A percentile compares a stretch with the other conserved stretches of the same genome.
Evolutionary conservation across 2,888 invertebrate species (phyloP).

Genomic region (Neelides folsomi): DNA sequence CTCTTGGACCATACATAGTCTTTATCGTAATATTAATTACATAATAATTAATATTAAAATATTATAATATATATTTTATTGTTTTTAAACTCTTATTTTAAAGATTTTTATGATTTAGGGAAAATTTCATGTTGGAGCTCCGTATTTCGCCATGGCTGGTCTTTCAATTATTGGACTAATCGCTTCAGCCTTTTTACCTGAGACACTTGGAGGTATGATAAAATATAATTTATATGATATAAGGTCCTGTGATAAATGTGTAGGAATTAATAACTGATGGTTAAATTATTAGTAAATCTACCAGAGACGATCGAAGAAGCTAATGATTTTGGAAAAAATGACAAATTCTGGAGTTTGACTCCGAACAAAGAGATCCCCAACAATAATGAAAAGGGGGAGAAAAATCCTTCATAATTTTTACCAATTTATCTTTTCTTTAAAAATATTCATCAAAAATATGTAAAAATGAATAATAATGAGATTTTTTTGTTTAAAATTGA

Average conservation of each 20-base stretch:
- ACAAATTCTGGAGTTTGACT: slow-evolving; percentile 33
- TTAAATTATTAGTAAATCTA: slow-evolving; percentile 37
- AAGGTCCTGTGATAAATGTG: too few relatives aligned
- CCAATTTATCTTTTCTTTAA: too few relatives aligned
- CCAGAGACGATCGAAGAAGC: slow-evolving; percentile 53
- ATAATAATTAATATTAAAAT: not conserved
- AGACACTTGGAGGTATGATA: slow-evolving; percentile 45
- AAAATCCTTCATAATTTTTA: too few relatives aligned
- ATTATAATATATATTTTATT: too few relatives aligned
- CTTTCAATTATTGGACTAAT: slow-evolving; percentile 34
- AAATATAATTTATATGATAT: too few relatives aligned
- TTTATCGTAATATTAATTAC: slow-evolving; percentile 40
- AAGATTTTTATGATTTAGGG: slow-evolving; percentile 14
- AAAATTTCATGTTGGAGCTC: slow-evolving; percentile 13
- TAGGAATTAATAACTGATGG: not conserved
- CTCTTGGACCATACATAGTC: slow-evolving; percentile 48
- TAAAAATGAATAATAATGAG: too few relatives aligned
- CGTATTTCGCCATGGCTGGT: slow-evolving; percentile 15
- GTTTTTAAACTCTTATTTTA: too few relatives aligned
- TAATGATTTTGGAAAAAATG: slow-evolving; percentile 43
- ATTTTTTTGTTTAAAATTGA: too few relatives aligned
- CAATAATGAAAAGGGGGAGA: too few relatives aligned
- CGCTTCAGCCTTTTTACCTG: slow-evolving; percentile 46
- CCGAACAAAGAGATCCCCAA: not conserved
- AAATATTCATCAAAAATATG: too few relatives aligned